Percentiles rank a stretch among this genome's conserved stretches.
phyloP scores from a whole-genome alignment of 2,113 vertebrate genomes.

The Pampusana beccarii region DNA sequence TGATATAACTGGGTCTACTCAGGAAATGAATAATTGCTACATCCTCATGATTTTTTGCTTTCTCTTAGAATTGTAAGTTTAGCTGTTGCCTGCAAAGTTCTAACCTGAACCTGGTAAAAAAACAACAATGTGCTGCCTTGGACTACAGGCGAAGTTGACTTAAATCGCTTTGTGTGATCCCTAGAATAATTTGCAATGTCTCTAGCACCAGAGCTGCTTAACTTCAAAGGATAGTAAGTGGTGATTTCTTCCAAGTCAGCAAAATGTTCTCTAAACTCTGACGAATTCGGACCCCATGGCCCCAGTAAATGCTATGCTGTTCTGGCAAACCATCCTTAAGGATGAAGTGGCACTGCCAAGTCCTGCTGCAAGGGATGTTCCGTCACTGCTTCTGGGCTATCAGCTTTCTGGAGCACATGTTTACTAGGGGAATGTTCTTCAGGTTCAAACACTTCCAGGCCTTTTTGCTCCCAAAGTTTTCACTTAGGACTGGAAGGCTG shows the following conservation, averaged over 20 bases:
- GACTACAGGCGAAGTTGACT: not conserved
- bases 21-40: conserved; percentile 22
- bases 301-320: not conserved
- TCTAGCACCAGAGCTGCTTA: not conserved
- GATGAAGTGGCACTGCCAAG: not conserved
- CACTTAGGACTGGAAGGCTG: not conserved
- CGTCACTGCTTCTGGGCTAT: not conserved
- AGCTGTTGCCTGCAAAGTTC: not conserved
- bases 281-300: not conserved
- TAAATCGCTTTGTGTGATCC: rapidly evolving
- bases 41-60: not conserved
- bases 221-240: not conserved
- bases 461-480: not conserved
- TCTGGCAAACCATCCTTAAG: not conserved
- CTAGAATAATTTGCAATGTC: not conserved
- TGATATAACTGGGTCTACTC: conserved; percentile 51
- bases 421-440: rapidly evolving
- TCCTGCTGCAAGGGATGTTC: not conserved
- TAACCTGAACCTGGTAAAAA: not conserved
- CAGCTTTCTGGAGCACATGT: rapidly evolving
- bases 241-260: not conserved
- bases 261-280: not conserved
- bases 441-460: not conserved
- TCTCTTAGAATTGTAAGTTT: not conserved
- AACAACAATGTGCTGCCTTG: not conserved